These are phyloP conservation scores for Theristicus caerulescens DNA, from an alignment of 2,113 vertebrate genomes.

Conservation along the genomic window DNA sequence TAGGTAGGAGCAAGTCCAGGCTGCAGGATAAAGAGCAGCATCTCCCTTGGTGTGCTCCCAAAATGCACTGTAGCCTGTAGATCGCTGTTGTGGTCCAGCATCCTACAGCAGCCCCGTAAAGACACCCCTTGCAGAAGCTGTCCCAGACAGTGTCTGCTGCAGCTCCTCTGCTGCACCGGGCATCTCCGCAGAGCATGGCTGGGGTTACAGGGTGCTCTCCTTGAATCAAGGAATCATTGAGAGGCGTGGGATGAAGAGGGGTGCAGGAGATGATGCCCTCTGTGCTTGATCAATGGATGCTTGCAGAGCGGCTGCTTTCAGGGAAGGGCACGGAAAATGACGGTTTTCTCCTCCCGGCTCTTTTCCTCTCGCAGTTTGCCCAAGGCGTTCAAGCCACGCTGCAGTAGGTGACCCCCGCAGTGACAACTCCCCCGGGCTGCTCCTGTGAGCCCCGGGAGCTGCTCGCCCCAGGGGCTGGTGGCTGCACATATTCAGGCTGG, in stretches of 20 bases:
- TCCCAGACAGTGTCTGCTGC: neutral
- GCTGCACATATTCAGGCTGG: fast-evolving
- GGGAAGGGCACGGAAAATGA: neutral
- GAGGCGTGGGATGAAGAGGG: fast-evolving
- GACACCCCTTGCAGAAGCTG: neutral
- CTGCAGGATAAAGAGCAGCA: neutral
- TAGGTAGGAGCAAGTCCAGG: neutral
- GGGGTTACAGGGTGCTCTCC: neutral
- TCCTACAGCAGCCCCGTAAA: neutral
- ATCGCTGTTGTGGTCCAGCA: neutral
- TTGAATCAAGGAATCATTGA: fast-evolving
- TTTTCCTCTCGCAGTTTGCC: fast-evolving
- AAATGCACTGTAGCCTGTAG: neutral
- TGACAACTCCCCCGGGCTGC: neutral
- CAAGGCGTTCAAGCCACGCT: neutral
- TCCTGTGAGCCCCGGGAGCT: fast-evolving
- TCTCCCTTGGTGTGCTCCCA: neutral
- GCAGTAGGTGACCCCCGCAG: neutral
- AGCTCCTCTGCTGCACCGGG: neutral
- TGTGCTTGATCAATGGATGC: fast-evolving
- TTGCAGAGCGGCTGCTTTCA: neutral
- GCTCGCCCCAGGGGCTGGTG: neutral
- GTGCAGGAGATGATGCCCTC: fast-evolving
- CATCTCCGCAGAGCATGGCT: neutral
- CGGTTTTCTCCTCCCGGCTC: neutral